Conservation (phyloP, 1,140 invertebrate species). For the Drosophila arizonae region DNA sequence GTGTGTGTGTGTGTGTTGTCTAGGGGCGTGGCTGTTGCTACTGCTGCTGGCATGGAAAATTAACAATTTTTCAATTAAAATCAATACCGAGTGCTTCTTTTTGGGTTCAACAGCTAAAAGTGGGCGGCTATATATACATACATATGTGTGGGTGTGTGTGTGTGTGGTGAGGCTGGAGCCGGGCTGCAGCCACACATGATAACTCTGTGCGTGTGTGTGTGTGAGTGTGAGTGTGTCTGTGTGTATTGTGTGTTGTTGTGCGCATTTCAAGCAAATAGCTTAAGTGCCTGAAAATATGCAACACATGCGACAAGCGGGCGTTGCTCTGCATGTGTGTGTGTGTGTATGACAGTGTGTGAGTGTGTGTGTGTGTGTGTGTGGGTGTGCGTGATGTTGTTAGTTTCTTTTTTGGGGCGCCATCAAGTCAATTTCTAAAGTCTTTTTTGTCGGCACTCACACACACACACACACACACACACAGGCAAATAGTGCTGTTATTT, state of each 20-base stretch:
- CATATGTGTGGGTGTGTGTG: background rate
- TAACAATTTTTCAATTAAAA: constrained; percentile 82
- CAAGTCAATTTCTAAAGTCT: constrained; percentile 64
- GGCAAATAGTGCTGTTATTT: constrained; percentile 48
- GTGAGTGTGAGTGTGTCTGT: constrained; percentile 26
- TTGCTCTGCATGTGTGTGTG: constrained; percentile 2
- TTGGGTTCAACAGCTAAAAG: constrained; percentile 19
- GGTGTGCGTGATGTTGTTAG: constrained; percentile 40
- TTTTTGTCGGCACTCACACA: constrained; percentile 34
- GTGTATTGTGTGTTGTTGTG: constrained; percentile 44
- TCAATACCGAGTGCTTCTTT: constrained; percentile 76
- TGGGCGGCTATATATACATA: constrained; percentile 10
- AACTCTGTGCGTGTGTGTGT: constrained; percentile 17
- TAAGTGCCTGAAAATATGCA: constrained; percentile 80
- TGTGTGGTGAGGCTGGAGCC: background rate
- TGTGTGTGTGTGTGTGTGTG: constrained; percentile 16
- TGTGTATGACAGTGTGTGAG: background rate
- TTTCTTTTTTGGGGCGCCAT: constrained; percentile 55
- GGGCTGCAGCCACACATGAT: constrained; percentile 48
- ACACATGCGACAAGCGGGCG: constrained; percentile 48
- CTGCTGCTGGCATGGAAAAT: constrained; percentile 77
- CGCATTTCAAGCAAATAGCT: constrained; percentile 75
- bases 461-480: constrained; percentile 9
- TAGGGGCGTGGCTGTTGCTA: constrained; percentile 47
- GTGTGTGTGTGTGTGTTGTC: constrained; percentile 27